phyloP scores from a whole-genome alignment of 1,140 invertebrate genomes.

The Brachystomella parvula region DNA sequence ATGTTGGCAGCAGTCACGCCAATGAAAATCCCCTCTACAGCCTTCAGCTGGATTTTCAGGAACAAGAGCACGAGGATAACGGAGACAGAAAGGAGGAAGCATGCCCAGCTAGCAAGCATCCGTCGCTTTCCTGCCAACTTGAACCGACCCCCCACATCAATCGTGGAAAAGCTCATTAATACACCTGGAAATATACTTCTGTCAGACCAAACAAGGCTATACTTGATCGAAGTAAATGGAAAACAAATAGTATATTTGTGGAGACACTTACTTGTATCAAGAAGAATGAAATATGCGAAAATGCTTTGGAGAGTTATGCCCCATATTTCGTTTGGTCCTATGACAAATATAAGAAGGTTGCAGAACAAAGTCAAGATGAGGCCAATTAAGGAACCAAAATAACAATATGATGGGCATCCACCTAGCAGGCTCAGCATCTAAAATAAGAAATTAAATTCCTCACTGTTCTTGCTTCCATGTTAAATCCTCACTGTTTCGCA shows the following conservation, averaged over 20 bases:
- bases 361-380: slow-evolving; percentile 14
- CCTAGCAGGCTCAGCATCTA: slow-evolving; percentile 17
- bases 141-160: not conserved
- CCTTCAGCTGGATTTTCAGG: not conserved
- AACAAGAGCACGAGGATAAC: not conserved
- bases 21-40: not conserved
- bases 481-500: slow-evolving; percentile 27
- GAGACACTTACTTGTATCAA: slow-evolving; percentile 26
- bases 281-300: slow-evolving; percentile 31
- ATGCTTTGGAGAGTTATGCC: slow-evolving; percentile 20
- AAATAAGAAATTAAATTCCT: not conserved
- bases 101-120: not conserved
- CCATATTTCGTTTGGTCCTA: slow-evolving; percentile 13
- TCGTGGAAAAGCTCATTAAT: not conserved
- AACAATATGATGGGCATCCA: slow-evolving; percentile 23
- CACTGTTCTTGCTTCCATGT: not conserved
- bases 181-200: not conserved
- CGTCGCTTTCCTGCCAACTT: not conserved
- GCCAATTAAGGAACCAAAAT: slow-evolving; percentile 26
- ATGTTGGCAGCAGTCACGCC: not conserved
- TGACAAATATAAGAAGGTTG: slow-evolving; percentile 18
- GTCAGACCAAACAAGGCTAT: not conserved
- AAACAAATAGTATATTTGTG: too few species aligned
- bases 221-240: not conserved
- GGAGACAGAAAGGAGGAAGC: not conserved